Evolutionary conservation across 1,140 invertebrate species (phyloP).

Genomic region (Diachasma alloeum): DNA sequence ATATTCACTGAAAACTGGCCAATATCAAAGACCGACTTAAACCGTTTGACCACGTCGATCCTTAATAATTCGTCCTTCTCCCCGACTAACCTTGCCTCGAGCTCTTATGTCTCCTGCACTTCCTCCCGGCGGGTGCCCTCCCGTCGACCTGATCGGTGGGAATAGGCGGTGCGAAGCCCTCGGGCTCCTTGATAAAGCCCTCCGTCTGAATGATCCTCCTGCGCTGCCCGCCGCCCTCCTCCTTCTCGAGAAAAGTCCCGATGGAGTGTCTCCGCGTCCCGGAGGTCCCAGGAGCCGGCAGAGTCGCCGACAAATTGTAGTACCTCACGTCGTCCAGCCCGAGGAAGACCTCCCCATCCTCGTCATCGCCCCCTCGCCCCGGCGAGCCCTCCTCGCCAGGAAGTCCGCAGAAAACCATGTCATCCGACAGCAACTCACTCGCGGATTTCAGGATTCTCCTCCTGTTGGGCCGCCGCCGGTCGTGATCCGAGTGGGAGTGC

Average conservation of each 20-base stretch:
- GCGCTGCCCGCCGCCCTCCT: constrained; percentile 39
- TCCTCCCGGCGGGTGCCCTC: constrained; percentile 21
- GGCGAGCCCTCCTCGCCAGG: constrained; percentile 38
- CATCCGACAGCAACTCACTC: constrained; percentile 56
- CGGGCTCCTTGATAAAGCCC: constrained; percentile 37
- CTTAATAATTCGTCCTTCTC: too few species aligned
- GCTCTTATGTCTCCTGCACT: constrained; percentile 42
- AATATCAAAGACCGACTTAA: too few species aligned
- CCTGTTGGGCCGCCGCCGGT: constrained; percentile 43
- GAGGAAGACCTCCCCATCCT: constrained; percentile 58
- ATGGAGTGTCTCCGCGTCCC: constrained; percentile 66
- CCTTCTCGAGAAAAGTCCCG: constrained; percentile 61
- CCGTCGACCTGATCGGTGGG: constrained; percentile 42
- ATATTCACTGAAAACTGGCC: too few species aligned
- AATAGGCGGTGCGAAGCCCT: constrained; percentile 45
- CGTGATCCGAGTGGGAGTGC: constrained; percentile 58
- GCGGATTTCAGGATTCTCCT: constrained; percentile 54
- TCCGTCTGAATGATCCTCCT: constrained; percentile 29
- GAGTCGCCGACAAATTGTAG: constrained; percentile 63
- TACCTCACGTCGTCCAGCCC: constrained; percentile 60
- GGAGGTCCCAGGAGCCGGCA: constrained; percentile 40
- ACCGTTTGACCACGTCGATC: too few species aligned
- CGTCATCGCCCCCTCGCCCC: constrained; percentile 40
- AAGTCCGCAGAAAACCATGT: constrained; percentile 60
- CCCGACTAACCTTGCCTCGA: constrained; percentile 45